Conservation (phyloP, 2,113 vertebrate genomes). For the Pelecanus crispus region DNA sequence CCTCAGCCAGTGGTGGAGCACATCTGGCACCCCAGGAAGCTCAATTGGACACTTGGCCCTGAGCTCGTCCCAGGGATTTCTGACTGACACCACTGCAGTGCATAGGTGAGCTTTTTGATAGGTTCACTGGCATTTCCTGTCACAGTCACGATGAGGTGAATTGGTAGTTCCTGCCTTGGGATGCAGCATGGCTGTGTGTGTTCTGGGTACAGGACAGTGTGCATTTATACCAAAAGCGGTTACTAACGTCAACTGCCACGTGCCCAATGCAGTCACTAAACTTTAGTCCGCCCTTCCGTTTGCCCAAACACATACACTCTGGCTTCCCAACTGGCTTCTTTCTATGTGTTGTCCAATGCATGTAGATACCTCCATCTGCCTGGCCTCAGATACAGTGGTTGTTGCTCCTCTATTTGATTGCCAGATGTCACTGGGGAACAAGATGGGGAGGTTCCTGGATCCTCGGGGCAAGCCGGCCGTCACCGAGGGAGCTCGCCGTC, state of each 20-base stretch:
- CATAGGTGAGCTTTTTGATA: slow-evolving; percentile 71
- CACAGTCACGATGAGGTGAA: slow-evolving; percentile 62
- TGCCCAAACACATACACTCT: slow-evolving; percentile 72
- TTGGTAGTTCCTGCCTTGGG: slow-evolving; percentile 65
- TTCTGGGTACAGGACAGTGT: slow-evolving; percentile 66
- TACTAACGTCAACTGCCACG: slow-evolving; percentile 25
- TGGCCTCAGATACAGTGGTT: slow-evolving; percentile 76
- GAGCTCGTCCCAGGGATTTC: slow-evolving; percentile 71
- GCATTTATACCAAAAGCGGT: slow-evolving; percentile 21
- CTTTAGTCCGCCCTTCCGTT: slow-evolving; percentile 61
- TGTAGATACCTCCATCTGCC: slow-evolving; percentile 73
- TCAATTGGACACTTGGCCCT: slow-evolving; percentile 69
- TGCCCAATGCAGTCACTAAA: slow-evolving; percentile 59
- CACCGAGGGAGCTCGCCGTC: slow-evolving; percentile 69
- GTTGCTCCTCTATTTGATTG: slow-evolving; percentile 77
- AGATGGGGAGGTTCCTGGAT: slow-evolving; percentile 75
- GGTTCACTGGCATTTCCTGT: slow-evolving; percentile 70
- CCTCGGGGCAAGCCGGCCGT: slow-evolving; percentile 66
- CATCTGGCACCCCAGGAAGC: slow-evolving; percentile 71
- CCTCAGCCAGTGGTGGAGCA: slow-evolving; percentile 71
- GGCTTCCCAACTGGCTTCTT: slow-evolving; percentile 73
- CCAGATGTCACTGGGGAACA: slow-evolving; percentile 75
- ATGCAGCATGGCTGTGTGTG: slow-evolving; percentile 70
- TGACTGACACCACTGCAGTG: slow-evolving; percentile 71
- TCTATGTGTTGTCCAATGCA: slow-evolving; percentile 75